A percentile compares a stretch with the other conserved stretches of the same genome.
phyloP scores from a whole-genome alignment of 2,888 invertebrate species.

The Parapristionchus giblindavisi region DNA sequence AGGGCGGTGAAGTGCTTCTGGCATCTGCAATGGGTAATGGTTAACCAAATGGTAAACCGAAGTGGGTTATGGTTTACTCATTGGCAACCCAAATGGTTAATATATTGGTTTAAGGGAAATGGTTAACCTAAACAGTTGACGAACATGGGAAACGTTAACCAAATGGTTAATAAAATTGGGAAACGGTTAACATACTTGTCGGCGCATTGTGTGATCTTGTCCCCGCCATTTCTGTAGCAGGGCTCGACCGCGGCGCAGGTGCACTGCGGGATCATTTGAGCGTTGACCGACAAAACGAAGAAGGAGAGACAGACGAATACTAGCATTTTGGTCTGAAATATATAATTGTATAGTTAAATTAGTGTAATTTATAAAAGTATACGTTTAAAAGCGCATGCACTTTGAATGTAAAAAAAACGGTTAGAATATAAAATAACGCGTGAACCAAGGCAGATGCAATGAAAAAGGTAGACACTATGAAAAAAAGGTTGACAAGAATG shows the following conservation, averaged over 20 bases:
- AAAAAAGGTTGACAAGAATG: too few species aligned
- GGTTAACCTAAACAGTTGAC: too few species aligned
- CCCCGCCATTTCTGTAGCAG: slow-evolving; percentile 15
- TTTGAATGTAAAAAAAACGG: too few species aligned
- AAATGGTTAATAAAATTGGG: not conserved
- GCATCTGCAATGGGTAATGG: not conserved
- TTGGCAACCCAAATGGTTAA: not conserved
- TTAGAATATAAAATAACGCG: too few species aligned
- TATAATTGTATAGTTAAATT: too few species aligned
- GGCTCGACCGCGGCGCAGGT: slow-evolving; percentile 18
- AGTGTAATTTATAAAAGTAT: too few species aligned
- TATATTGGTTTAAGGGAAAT: too few species aligned
- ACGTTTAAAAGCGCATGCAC: too few species aligned
- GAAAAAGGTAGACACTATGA: too few species aligned
- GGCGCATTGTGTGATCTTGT: slow-evolving; percentile 11
- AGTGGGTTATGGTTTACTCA: not conserved
- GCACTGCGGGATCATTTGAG: slow-evolving; percentile 32
- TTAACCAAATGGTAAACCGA: not conserved
- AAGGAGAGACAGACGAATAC: too few species aligned
- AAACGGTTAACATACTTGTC: slow-evolving; percentile 2
- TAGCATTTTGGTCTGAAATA: too few species aligned
- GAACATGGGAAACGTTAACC: not conserved
- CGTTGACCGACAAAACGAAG: not conserved
- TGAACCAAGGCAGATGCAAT: too few species aligned
- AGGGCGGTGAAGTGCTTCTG: slow-evolving; percentile 31